phyloP scores from a whole-genome alignment of 2,113 vertebrate species.

The Aptenodytes patagonicus region DNA sequence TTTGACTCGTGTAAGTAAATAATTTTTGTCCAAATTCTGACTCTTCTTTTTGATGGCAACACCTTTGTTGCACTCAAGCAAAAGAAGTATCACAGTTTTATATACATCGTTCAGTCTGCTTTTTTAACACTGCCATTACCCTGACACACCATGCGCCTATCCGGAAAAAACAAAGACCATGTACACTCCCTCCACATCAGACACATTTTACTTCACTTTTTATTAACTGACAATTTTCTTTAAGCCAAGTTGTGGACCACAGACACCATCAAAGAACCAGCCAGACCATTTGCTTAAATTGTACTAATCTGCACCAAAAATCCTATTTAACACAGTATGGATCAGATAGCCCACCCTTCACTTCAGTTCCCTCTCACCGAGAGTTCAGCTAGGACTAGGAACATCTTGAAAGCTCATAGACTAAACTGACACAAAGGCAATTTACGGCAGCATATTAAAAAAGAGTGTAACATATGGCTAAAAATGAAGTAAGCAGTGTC shows the following conservation, averaged over 20 bases:
- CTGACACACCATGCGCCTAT: neutral
- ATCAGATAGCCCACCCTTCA: neutral
- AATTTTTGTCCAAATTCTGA: neutral
- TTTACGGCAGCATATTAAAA: slow-evolving; percentile 43
- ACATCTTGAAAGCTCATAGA: slow-evolving; percentile 6
- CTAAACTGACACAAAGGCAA: neutral
- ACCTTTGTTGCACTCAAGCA: neutral
- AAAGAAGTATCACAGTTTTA: neutral
- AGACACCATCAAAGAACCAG: neutral
- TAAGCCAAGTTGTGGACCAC: neutral
- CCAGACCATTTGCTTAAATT: neutral
- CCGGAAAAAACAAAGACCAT: neutral
- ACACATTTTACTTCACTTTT: neutral
- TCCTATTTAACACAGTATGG: neutral
- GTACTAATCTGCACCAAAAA: neutral
- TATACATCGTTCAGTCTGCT: neutral
- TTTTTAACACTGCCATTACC: neutral
- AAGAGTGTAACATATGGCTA: slow-evolving; percentile 25
- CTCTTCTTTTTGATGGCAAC: neutral
- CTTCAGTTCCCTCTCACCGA: neutral
- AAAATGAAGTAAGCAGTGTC: slow-evolving; percentile 56
- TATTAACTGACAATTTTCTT: neutral
- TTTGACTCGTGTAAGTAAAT: neutral
- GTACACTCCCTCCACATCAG: neutral
- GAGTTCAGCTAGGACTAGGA: neutral